A percentile compares a stretch with the other conserved stretches of the same genome.
Evolutionary conservation across 2,797 vertebrate genomes (phyloP).

Genomic region (Myotis myotis): DNA sequence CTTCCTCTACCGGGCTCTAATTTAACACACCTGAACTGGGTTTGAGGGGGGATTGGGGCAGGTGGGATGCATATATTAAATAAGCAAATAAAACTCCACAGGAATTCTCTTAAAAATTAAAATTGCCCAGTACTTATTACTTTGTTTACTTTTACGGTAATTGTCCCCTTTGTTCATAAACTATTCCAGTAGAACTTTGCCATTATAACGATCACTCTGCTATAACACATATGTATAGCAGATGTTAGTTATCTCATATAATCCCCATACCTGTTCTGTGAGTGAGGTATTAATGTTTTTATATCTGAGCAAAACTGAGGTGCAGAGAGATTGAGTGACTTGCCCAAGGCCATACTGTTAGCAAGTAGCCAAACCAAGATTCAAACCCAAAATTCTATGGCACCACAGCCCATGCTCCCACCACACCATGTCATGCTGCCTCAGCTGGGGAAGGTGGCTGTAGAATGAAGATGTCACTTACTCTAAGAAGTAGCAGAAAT

Average conservation of each 20-base stretch:
- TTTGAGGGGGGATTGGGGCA: not conserved
- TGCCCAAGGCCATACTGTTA: not conserved
- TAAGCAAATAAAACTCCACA: not conserved
- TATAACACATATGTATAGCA: not conserved
- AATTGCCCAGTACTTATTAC: not conserved
- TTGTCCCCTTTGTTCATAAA: not conserved
- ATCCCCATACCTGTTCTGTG: not conserved
- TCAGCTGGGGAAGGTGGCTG: not conserved
- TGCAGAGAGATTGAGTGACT: not conserved
- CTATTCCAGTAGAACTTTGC: not conserved
- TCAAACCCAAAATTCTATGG: not conserved
- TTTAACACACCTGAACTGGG: not conserved
- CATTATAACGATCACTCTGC: not conserved
- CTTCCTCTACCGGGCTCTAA: not conserved
- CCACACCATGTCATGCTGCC: not conserved
- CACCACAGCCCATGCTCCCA: not conserved
- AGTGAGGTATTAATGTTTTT: not conserved
- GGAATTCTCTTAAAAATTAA: constrained; percentile 2
- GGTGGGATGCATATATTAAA: not conserved
- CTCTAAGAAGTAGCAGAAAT: not conserved
- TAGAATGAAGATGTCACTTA: not conserved
- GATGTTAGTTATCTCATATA: not conserved
- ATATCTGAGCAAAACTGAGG: not conserved
- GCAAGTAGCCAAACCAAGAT: not conserved
- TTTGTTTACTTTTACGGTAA: not conserved